Percentiles rank a stretch among this genome's conserved stretches.
These are phyloP conservation scores for rat (Rattus norvegicus) DNA, from an alignment of 2,113 vertebrate genomes.

Conservation along the genomic window GRCr8 NC_086020.1:172350001-172350500, in stretches of 20 bases:
- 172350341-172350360: neutral
- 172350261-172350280: slow-evolving; percentile 20
- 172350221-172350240: neutral
- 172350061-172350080: neutral
- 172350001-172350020: neutral
- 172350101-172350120: slow-evolving; percentile 45
- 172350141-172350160: slow-evolving; percentile 12
- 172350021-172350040: neutral
- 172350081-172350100: slow-evolving; percentile 44
- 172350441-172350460: slow-evolving; percentile 80
- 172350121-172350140: slow-evolving; percentile 51
- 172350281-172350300: slow-evolving; percentile 46
- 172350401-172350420: neutral
- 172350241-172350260: neutral
- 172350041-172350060: neutral
- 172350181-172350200: slow-evolving; percentile 59
- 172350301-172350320: neutral
- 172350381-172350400: neutral
- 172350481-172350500: slow-evolving; percentile 69
- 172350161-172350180: slow-evolving; percentile 42
- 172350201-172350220: slow-evolving; percentile 47
- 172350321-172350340: neutral
- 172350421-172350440: slow-evolving; percentile 54
- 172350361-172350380: neutral
- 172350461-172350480: slow-evolving; percentile 82